Evolutionary conservation across 2,888 invertebrate species (phyloP), one percentile per base, ranked within the genome.

Genomic region (Drosophila dives): DNA sequence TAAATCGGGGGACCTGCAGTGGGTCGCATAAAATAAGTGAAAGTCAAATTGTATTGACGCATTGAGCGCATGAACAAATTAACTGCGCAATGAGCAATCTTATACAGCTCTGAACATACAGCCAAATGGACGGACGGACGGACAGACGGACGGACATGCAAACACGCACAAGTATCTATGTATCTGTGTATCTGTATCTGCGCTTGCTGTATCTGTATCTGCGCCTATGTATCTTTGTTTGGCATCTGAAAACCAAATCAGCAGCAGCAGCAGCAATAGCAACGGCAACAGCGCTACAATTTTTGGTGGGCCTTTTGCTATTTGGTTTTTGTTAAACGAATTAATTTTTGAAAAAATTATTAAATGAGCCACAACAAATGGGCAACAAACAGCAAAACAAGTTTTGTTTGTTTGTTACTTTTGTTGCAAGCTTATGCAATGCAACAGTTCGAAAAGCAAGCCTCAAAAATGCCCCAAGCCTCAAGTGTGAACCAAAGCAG

Each of bases 1-100:
- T n/a, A 7, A 10, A 20, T 23, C 23, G 71, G 33, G 51, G 65
- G 60, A 60, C 65, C 61, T 67, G 80, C 88, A 87, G 64, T 87
- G 85, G 88, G 70, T 80, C 83, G 67, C 80, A 70, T 69, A 70
- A 88, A 89, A 89, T 86, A 87, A 87, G 86, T 87, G 86, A 87
- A 87, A 87, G 86, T 87, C 86, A 87, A 87, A 87, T 90, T 81
- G 81, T 87, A 87, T 87, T 87, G 86, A 87, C 89, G 90, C 86
- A 90, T 90, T 87, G 86, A 87, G 80, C 75, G 81, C 81, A 75
- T 87, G 86, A 89, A 87, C 90, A 90, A 87, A 87, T 87, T 87
- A 89, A 87, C 86, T 87, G 86, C 89, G 90, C 90, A 90, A 87
- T 87, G 86, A 88, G 90, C 81, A 80, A 71, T 75, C 80, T 78